Base-by-base conservation (phyloP, 1,140 invertebrate species). In the Drosophila miranda region DNA sequence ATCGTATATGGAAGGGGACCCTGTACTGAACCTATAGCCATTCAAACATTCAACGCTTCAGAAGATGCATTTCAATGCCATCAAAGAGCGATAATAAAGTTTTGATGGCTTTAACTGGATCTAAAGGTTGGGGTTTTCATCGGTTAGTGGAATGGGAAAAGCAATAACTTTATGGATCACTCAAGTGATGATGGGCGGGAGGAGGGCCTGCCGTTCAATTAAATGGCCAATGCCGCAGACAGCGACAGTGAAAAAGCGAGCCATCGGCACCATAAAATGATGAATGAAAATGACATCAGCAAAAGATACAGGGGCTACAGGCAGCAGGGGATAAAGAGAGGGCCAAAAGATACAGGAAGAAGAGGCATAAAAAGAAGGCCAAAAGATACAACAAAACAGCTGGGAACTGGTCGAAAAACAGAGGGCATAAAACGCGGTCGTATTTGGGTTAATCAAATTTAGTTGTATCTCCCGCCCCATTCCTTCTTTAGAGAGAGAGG, bases 371-470 rank as follows among this genome's bases (percentile, higher is more conserved):
- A 72, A 23, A 71, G 41, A 68, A 48, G 34, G 42, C 42, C 30
- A 34, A 34, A 63, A 66, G 50, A 49, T 43, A 41, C 34, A 38
- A 43, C 21, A 16, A 52, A 78, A 46, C 44, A 60, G 58, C 76
- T 57, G 43, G 44, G 45, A 23, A 30, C 19, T 38, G 23, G 50
- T 13, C 34, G 30, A 52, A 38, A 51, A 13, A 34, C 14, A 34
- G 38, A 26, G 50, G 50, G 51, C 57, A 60, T 43, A 21, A 38
- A 23, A 21, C 53, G 23, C 19, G 28, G 23, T 23, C 23, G 7
- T 81, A 69, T 84, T 75, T 86, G 73, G 81, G 81, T 86, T 86
- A 87, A 86, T 87, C 81, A 86, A 87, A 87, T 86, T 87, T 86
- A 57, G 72, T 41, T 43, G 71, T 23, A 52, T 61, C 46, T 9